phyloP scores from a whole-genome alignment of 2,797 vertebrate genomes.

The Lepus oiostolus region DNA sequence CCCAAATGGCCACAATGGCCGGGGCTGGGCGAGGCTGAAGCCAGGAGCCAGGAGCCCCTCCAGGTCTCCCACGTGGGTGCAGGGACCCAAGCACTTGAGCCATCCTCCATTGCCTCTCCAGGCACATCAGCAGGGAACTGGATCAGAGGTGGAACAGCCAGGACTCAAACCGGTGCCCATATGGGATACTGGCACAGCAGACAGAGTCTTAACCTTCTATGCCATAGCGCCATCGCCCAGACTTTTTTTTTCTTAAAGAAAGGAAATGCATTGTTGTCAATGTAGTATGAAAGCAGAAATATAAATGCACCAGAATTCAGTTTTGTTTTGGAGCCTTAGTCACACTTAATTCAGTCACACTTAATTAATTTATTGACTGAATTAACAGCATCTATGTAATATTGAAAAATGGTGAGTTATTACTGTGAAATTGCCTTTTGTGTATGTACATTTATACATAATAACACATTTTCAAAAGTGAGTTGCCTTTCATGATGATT shows the following conservation, averaged over 20 bases:
- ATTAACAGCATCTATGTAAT: not conserved
- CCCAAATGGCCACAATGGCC: no score
- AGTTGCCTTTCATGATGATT: not conserved
- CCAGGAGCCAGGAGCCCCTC: no score
- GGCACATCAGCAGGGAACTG: no score
- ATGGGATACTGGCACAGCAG: no score
- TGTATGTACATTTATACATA: not conserved
- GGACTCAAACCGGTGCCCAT: no score
- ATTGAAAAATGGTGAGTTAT: not conserved
- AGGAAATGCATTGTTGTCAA: constrained; percentile 20
- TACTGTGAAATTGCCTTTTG: constrained; percentile 39
- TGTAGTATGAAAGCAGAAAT: not conserved
- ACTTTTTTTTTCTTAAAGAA: not conserved
- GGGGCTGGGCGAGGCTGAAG: no score
- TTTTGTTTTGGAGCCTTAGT: constrained; percentile 56
- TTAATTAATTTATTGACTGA: not conserved
- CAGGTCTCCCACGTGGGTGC: no score
- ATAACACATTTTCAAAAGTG: constrained; percentile 15
- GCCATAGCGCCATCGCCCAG: no score
- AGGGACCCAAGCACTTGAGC: no score
- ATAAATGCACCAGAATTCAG: not conserved
- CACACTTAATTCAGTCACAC: not conserved
- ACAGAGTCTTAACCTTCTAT: no score
- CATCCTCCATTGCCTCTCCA: no score
- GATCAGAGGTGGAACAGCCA: no score